Evolutionary conservation across 2,888 invertebrate species (phyloP).

Genomic region (Linyphia triangularis): DNA sequence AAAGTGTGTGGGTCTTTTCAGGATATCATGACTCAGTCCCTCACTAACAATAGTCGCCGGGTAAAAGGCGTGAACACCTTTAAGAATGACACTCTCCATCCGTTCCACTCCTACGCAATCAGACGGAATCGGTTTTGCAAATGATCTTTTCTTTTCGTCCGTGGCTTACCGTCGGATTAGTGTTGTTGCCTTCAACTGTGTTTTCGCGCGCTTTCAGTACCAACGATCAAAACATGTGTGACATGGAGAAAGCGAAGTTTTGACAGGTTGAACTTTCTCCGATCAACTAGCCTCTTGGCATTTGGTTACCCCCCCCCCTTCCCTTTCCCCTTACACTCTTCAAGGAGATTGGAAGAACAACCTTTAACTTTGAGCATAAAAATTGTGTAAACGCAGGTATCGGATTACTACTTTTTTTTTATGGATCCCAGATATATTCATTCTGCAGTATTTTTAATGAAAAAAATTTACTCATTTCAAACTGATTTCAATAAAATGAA

Average conservation of each 20-base stretch:
- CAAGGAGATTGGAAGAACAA: neutral
- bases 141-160: neutral
- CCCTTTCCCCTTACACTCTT: neutral
- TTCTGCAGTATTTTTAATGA: too few relatives aligned
- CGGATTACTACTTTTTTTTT: too few relatives aligned
- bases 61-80: conserved; percentile 38
- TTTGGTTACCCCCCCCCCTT: too few relatives aligned
- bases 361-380: conserved; percentile 23
- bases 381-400: too few relatives aligned
- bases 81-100: conserved; percentile 29
- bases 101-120: conserved; percentile 39
- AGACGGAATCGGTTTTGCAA: neutral
- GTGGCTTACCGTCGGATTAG: conserved; percentile 17
- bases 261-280: conserved; percentile 16
- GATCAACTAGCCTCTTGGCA: conserved; percentile 6
- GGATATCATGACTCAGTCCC: conserved; percentile 19
- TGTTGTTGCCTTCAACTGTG: neutral
- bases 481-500: too few relatives aligned
- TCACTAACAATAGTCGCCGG: conserved; percentile 29
- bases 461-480: too few relatives aligned
- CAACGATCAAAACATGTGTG: conserved; percentile 29
- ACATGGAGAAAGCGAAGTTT: conserved; percentile 8
- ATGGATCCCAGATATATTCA: too few relatives aligned
- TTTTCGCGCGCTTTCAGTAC: conserved; percentile 11
- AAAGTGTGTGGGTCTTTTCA: conserved; percentile 40